Base-by-base conservation (phyloP, 2,888 invertebrate species). In the Caenorhabditis sp. region DNA sequence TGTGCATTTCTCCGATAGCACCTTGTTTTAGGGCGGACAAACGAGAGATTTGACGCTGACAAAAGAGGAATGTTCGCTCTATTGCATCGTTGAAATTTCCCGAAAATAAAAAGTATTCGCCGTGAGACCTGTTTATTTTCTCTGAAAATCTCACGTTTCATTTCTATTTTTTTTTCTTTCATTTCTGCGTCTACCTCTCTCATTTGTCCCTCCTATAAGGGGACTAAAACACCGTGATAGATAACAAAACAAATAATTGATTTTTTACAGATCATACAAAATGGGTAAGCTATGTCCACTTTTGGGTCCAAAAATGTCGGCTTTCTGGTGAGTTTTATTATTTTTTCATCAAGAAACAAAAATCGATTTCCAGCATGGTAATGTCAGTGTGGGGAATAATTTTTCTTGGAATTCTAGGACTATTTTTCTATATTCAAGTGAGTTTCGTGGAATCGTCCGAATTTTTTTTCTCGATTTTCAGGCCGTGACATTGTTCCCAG, bases 331-430 rank as follows among this genome's bases (percentile, higher is more conserved):
- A 76, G 84, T 77, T 69, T 54, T 58, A 12, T 54, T 37, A 49
- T 58, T 49, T 17, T 23, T 54, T 23, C 10, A 49, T 17, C 36
- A 12, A 36, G n/a, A 24, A 51, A 53, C 54, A 49, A 57, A 23
- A 14, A 14, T 49, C 78, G 64, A 23, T 73, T 77, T 86, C 67
- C 70, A 86, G 86, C 78, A 86, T 86, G 86, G 72, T 86, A 36
- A 86, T 86, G 83, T 87, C 86, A 8, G 81, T 84, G 8, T 86
- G 86, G 86, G 86, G 86, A 19, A 79, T 87, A 57, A 79, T 87
- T 59, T 87, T 86, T 68, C 84, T 86, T 43, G 85, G 86, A 50
- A 73, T 87, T 37, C 80, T 87, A 27, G 87, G 87, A n/a, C 79
- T 88, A 10, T 87, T 87, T 77, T 87, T 87, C 79, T 84, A 83